phyloP scores from a whole-genome alignment of 1,140 invertebrate species.

The Drosophila repleta region DNA sequence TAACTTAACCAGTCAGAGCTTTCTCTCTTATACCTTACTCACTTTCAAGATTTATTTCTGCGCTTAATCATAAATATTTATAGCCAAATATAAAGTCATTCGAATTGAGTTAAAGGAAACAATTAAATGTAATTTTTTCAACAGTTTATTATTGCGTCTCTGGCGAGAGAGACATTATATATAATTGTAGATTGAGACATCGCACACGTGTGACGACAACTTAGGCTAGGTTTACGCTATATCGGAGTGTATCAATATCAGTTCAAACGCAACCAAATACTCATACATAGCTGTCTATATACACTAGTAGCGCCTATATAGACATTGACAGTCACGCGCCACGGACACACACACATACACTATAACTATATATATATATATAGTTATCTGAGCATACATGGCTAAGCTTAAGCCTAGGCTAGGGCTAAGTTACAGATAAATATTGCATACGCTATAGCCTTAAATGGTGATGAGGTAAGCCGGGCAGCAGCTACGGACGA shows the following conservation, averaged over 20 bases:
- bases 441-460: conserved; percentile 80
- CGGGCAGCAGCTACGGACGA: conserved; percentile 41
- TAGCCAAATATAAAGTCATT: too few species aligned
- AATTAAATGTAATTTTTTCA: conserved; percentile 10
- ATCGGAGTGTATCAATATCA: conserved; percentile 56
- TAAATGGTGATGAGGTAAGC: conserved; percentile 81
- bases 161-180: conserved; percentile 11
- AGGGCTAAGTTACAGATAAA: conserved; percentile 60
- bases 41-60: not conserved
- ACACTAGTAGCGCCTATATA: conserved; percentile 6
- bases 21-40: too few species aligned
- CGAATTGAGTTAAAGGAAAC: conserved; percentile 4
- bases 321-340: conserved; percentile 18
- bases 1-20: too few species aligned
- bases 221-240: conserved; percentile 46
- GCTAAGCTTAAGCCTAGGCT: conserved; percentile 51
- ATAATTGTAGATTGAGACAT: conserved; percentile 28
- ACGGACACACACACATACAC: not conserved
- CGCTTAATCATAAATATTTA: not conserved
- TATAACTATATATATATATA: conserved; percentile 1
- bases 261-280: conserved; percentile 65
- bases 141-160: conserved; percentile 42
- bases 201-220: conserved; percentile 17
- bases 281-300: conserved; percentile 1
- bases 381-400: conserved; percentile 43